Percentiles rank a stretch among this genome's conserved stretches.
Conservation (phyloP, 1,140 invertebrate genomes). For the Pogonus chalceus region DNA sequence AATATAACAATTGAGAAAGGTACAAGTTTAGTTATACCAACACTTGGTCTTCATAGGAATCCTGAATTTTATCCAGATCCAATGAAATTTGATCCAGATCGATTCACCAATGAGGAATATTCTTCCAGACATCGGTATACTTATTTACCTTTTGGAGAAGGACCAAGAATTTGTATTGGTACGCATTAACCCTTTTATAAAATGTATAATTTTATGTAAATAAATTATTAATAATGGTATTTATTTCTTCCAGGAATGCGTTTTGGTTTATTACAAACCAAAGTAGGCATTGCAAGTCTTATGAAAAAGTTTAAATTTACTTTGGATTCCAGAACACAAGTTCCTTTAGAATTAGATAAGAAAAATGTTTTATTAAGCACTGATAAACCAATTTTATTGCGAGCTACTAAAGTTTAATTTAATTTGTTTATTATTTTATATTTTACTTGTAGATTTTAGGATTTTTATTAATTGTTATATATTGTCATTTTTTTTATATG, state of each 20-base stretch:
- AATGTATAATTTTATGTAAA: slow-evolving; percentile 1
- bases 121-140: slow-evolving; percentile 31
- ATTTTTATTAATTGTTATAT: too few relatives aligned
- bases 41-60: slow-evolving; percentile 51
- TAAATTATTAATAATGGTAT: neutral
- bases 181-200: slow-evolving; percentile 10
- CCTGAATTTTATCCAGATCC: slow-evolving; percentile 51
- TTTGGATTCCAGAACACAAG: slow-evolving; percentile 1
- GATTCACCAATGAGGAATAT: slow-evolving; percentile 46
- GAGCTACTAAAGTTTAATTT: neutral
- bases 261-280: slow-evolving; percentile 37
- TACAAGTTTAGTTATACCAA: slow-evolving; percentile 41
- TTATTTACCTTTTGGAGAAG: slow-evolving; percentile 47
- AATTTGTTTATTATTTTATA: too few relatives aligned
- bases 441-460: too few relatives aligned
- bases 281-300: slow-evolving; percentile 36
- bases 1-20: slow-evolving; percentile 38
- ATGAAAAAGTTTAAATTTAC: slow-evolving; percentile 32
- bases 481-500: too few relatives aligned
- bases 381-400: neutral
- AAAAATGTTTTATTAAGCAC: neutral
- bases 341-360: slow-evolving; percentile 8
- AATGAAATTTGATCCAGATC: slow-evolving; percentile 53
- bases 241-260: slow-evolving; percentile 37
- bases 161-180: slow-evolving; percentile 44